Conservation (phyloP, 2,113 vertebrate species). For the Sebastes fasciatus region DNA sequence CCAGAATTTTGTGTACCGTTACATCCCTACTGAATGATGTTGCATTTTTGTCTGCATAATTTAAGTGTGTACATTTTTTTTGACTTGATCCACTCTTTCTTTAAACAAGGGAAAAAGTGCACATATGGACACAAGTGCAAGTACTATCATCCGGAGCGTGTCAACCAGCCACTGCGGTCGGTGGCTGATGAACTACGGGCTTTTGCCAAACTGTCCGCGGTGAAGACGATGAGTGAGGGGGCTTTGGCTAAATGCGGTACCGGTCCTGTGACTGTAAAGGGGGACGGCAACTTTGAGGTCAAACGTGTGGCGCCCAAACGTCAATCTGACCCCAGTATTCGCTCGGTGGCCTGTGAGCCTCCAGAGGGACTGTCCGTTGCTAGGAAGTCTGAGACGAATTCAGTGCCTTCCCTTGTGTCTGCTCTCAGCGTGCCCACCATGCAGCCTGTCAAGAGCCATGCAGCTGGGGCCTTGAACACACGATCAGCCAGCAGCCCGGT, state of each 20-base stretch:
- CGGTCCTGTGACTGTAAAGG: slow-evolving; percentile 85
- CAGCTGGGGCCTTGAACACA: slow-evolving; percentile 95
- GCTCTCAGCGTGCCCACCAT: slow-evolving; percentile 97
- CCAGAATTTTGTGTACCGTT: no score
- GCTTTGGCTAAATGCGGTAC: slow-evolving; percentile 92
- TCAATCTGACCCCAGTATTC: slow-evolving; percentile 98
- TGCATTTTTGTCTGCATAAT: neutral
- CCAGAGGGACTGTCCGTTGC: slow-evolving; percentile 89
- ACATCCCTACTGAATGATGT: neutral
- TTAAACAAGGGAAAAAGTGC: slow-evolving; percentile 94
- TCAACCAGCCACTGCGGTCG: slow-evolving; percentile 95
- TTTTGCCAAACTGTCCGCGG: slow-evolving; percentile 97
- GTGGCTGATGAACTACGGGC: slow-evolving; percentile 98
- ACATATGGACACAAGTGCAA: slow-evolving; percentile 99
- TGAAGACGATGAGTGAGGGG: slow-evolving; percentile 98
- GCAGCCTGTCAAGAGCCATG: slow-evolving; percentile 94
- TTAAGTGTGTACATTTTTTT: neutral
- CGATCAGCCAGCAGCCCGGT: slow-evolving; percentile 98
- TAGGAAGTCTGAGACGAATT: slow-evolving; percentile 94
- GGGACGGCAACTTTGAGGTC: slow-evolving; percentile 89
- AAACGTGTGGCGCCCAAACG: slow-evolving; percentile 96
- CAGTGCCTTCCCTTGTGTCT: slow-evolving; percentile 96
- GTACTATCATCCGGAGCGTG: slow-evolving; percentile 98
- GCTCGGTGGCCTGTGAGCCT: slow-evolving; percentile 92
- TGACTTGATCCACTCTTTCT: slow-evolving; percentile 39